Conservation (phyloP, 2,797 vertebrate species). For the Odontamblyopus lacepedii region DNA sequence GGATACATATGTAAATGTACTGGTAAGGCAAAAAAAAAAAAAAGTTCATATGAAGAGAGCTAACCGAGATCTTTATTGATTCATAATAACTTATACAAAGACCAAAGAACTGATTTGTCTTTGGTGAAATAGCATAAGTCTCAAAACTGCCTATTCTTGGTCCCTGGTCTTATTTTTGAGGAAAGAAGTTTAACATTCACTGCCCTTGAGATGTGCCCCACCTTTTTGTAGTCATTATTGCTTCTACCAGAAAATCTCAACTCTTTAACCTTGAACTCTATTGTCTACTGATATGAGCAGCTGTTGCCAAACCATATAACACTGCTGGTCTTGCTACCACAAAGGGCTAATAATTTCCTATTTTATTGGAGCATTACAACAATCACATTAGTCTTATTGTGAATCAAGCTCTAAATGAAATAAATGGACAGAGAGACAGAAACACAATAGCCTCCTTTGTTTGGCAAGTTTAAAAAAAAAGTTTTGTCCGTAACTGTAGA, state of each 20-base stretch:
- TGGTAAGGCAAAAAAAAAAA: too few species aligned
- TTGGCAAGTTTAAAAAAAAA: not conserved
- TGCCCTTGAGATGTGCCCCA: not conserved
- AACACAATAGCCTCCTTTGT: not conserved
- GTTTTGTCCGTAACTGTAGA: constrained; percentile 3
- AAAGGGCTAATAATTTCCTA: not conserved
- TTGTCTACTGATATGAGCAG: not conserved
- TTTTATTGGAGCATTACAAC: not conserved
- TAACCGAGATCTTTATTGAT: too few species aligned
- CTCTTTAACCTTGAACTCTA: not conserved
- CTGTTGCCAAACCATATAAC: not conserved
- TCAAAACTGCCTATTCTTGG: not conserved
- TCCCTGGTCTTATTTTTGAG: not conserved
- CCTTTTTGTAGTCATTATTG: not conserved
- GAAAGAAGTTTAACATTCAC: not conserved
- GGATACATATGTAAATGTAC: too few species aligned
- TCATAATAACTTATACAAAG: too few species aligned
- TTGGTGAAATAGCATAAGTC: not conserved
- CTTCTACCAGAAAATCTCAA: not conserved
- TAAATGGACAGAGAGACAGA: not conserved
- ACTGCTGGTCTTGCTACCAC: not conserved
- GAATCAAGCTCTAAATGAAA: not conserved
- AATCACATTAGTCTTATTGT: not conserved
- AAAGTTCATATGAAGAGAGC: too few species aligned
- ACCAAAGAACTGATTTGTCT: not conserved